phyloP scores from a whole-genome alignment of 2,113 vertebrate genomes.

The Psilopogon haemacephalus region DNA sequence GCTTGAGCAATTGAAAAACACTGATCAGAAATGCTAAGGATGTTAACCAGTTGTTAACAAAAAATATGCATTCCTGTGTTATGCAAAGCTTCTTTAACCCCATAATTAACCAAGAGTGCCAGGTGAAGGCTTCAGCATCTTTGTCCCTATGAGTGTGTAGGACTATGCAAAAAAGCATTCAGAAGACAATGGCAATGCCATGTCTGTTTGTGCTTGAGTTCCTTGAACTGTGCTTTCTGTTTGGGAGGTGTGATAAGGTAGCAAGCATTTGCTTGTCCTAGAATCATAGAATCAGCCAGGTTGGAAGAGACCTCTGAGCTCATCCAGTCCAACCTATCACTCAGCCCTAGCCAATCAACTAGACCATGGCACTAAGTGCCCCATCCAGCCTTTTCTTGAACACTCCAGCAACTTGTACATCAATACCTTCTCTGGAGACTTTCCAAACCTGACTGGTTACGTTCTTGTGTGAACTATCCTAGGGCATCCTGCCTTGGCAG shows the following conservation, averaged over 20 bases:
- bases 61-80: background rate
- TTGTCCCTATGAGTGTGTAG: background rate
- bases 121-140: background rate
- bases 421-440: too few species aligned
- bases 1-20: background rate
- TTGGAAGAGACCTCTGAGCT: too few species aligned
- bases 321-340: too few species aligned
- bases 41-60: background rate
- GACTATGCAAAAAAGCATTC: background rate
- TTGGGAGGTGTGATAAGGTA: background rate
- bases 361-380: too few species aligned
- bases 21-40: background rate
- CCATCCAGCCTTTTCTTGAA: too few species aligned
- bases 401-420: too few species aligned
- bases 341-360: too few species aligned
- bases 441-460: too few species aligned
- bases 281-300: too few species aligned
- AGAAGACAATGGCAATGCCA: background rate
- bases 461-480: too few species aligned
- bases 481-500: too few species aligned
- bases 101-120: background rate
- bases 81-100: background rate
- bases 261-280: background rate
- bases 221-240: background rate
- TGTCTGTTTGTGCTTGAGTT: background rate